Base-by-base conservation (phyloP, 2,113 vertebrate genomes). In the Semicossyphus pulcher region DNA sequence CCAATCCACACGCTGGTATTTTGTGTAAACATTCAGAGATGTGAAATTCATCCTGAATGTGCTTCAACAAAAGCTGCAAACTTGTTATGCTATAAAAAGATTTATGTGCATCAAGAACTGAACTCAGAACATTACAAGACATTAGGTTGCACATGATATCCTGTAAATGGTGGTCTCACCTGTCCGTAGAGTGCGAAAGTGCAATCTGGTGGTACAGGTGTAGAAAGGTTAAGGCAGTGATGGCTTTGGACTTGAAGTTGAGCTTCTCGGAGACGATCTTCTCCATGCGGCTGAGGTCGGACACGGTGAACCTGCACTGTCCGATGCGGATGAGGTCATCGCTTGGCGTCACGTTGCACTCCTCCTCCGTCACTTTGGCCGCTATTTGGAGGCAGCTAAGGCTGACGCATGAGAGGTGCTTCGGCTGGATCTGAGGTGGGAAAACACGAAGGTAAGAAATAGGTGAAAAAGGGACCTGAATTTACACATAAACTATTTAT, bases 211-310 rank as follows among this genome's bases (percentile, higher is more conserved):
- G 96, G 92, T 97, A 99, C 85, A 99, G 91, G 94, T 97, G 96
- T 94, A 99, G 95, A 87, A 99, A 99, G 70, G 96, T 97, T 94
- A 99, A 97, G 95, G 98, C 97, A 78, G 98, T 99, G 94, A 98
- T 90, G 90, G 97, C 96, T 94, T 95, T 94, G 87, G 96, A 95
- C 88, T 97, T 95, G 93, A 97, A 97, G 94, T 96, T 87, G 86
- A 99, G 93, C 90, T 99, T 99, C 76, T 98, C 96, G 0, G 96
- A 93, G 81, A 99, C 94, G 7, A 99, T 99, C 88, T 97, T 97
- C 91, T 99, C 97, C 98, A 99, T 99, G 62, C 97, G 94, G 75
- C 91, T 86, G 66, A 99, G 94, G 91, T 99, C 98, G 0, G 98
- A 98, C 63, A 94, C 95, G 10, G 96, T 99, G 90, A 97, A 99